Conservation (phyloP, 2,797 vertebrate genomes). For the Bovichtus diacanthus region DNA sequence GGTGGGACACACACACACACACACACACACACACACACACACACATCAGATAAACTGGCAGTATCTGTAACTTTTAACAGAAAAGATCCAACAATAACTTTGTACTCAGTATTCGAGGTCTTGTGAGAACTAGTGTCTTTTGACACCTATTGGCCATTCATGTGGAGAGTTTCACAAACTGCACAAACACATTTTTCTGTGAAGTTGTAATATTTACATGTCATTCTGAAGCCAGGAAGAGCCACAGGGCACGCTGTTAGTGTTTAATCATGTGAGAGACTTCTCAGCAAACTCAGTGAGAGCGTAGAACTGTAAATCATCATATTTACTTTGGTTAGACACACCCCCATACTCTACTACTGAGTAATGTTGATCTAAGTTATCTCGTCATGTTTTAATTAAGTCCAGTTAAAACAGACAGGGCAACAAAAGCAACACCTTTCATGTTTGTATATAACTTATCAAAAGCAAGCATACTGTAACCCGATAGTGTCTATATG, state of each 20-base stretch:
- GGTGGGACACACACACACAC: slow-evolving; percentile 47
- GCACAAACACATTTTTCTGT: slow-evolving; percentile 11
- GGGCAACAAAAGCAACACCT: not conserved
- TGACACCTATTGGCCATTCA: not conserved
- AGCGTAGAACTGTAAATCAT: not conserved
- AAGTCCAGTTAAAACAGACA: not conserved
- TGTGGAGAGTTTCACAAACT: not conserved
- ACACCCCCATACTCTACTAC: not conserved
- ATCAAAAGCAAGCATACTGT: not conserved
- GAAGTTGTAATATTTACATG: slow-evolving; percentile 10
- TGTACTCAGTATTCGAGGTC: not conserved
- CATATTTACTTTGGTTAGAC: not conserved
- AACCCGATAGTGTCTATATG: not conserved
- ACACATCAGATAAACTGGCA: not conserved
- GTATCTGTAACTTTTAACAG: not conserved
- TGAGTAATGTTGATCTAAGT: not conserved
- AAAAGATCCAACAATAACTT: not conserved
- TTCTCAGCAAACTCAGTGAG: not conserved
- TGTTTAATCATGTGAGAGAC: slow-evolving; percentile 30
- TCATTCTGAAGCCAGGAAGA: slow-evolving; percentile 8
- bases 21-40: slow-evolving; percentile 72
- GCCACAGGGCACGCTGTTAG: not conserved
- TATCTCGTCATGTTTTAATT: not conserved
- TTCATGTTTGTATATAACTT: not conserved
- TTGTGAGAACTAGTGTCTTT: not conserved